Conservation (phyloP, 2,888 invertebrate species). For the Eupeodes latifasciatus region DNA sequence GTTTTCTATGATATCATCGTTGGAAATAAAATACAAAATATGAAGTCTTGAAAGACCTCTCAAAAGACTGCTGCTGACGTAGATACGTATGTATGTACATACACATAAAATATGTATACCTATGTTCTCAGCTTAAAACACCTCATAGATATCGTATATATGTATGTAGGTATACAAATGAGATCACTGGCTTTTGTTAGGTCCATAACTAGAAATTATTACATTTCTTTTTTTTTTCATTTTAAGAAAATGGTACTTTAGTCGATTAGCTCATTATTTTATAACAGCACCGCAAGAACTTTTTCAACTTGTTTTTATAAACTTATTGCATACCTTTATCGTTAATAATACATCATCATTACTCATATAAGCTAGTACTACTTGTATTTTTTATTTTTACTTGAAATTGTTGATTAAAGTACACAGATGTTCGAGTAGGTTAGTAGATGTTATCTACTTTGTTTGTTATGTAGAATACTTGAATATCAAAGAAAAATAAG, state of each 20-base stretch:
- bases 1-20: slow-evolving; percentile 18
- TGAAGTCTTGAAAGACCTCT: background rate
- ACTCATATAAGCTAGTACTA: background rate
- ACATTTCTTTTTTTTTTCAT: background rate
- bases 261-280: slow-evolving; percentile 22
- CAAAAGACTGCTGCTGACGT: slow-evolving; percentile 4
- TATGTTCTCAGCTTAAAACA: background rate
- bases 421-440: background rate
- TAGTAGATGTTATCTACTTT: background rate
- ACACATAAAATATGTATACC: too few species aligned
- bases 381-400: background rate
- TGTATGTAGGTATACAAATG: background rate
- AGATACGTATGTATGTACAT: background rate
- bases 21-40: background rate
- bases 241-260: slow-evolving; percentile 5
- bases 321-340: too few species aligned
- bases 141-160: background rate
- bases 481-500: background rate
- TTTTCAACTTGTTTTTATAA: background rate
- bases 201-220: background rate
- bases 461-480: background rate
- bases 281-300: background rate
- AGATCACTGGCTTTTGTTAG: slow-evolving; percentile 12
- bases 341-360: background rate
- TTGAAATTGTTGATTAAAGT: background rate